Conservation (phyloP, 1,140 invertebrate species). For the Penaeus vannamei region DNA sequence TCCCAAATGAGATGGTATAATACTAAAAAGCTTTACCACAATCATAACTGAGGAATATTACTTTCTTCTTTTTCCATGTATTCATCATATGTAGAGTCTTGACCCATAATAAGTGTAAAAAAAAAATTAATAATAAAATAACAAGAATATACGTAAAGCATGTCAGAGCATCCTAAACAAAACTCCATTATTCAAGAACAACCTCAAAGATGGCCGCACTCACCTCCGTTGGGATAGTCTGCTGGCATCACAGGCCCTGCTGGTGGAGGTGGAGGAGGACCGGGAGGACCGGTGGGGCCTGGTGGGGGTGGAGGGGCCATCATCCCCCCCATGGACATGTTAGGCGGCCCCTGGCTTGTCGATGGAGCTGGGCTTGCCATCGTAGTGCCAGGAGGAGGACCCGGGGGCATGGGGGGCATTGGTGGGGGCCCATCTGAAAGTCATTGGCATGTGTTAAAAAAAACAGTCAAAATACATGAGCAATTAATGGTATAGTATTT, state of each 20-base stretch:
- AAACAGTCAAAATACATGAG: no score
- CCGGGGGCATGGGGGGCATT: slow-evolving; percentile 59
- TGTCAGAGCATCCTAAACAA: no score
- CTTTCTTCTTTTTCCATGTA: no score
- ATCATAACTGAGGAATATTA: no score
- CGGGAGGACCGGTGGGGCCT: slow-evolving; percentile 33
- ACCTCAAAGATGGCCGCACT: not conserved
- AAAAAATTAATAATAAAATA: no score
- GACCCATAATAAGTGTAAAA: no score
- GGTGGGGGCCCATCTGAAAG: slow-evolving; percentile 57
- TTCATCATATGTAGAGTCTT: no score
- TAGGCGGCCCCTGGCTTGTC: slow-evolving; percentile 49
- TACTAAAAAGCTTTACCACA: no score
- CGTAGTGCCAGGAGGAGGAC: slow-evolving; percentile 51
- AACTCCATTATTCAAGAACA: not conserved
- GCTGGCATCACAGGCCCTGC: slow-evolving; percentile 55
- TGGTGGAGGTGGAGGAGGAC: slow-evolving; percentile 56
- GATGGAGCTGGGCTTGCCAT: slow-evolving; percentile 50
- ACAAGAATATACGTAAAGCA: no score
- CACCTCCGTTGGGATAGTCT: slow-evolving; percentile 56
- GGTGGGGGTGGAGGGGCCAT: slow-evolving; percentile 60
- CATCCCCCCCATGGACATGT: slow-evolving; percentile 57
- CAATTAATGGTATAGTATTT: no score
- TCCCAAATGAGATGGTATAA: no score
- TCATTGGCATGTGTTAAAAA: not conserved